Evolutionary conservation across 2,797 vertebrate species (phyloP), one percentile per base, ranked within the genome.

Genomic region (Tinamus major): DNA sequence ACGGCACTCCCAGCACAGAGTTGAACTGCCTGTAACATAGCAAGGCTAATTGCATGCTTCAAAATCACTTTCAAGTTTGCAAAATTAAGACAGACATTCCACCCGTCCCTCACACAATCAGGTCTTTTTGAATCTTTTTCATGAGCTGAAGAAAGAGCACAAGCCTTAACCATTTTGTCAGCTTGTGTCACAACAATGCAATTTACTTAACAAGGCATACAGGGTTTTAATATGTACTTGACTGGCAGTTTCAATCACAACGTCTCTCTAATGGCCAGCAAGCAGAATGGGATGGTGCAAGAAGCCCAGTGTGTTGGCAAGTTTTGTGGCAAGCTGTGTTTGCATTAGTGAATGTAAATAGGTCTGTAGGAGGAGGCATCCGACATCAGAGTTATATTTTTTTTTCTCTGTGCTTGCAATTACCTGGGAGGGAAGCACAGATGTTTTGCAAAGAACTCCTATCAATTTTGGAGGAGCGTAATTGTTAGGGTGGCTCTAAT

Each of bases 341-440:
- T 94, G 90, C 63, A 7, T 87, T 23, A 64, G 46, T 0, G 2
- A 79, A 56, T 23, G 87, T 64, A 90, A 96, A 93, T 27, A 75
- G 79, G 90, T 83, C 89, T 92, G 80, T 67, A 72, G 74, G 80
- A 95, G 63, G 68, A 81, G 81, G 64, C 56, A 75, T 6, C 58
- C 37, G 31, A 71, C 87, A 64, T 58, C 27, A 7, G 13, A 49
- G 68, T 85, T 39, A 27, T 53, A 69, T 6, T 70, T 77, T 79
- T 76, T 49, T 77, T 39, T 41, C 58, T 92, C 79, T 8, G 13
- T 6, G 59, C 44, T 85, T 55, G 39, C 88, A 91, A 79, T 92
- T 85, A 94, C 42, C 89, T 93, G 89, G 87, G 85, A 96, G 89
- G 87, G 83, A 51, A 96, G 75, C 87, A 93, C 95, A 96, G 92